Evolutionary conservation across 2,797 vertebrate genomes (phyloP).

Genomic region (Astyanax mexicanus): DNA sequence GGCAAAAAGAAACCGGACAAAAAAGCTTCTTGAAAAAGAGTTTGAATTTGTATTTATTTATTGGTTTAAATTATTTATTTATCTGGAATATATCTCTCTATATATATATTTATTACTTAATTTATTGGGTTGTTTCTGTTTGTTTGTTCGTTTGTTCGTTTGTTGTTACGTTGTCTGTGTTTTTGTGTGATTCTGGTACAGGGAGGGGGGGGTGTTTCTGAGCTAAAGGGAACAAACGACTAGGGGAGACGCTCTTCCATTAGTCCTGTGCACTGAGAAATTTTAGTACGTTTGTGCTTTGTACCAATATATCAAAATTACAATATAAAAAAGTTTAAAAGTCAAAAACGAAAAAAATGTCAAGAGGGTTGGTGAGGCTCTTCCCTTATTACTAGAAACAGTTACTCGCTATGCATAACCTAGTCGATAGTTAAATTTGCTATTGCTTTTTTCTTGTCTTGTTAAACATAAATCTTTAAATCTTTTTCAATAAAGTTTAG

Average conservation of each 20-base stretch:
- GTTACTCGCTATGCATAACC: conserved; percentile 99
- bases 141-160: conserved; percentile 83
- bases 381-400: conserved; percentile 99
- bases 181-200: conserved; percentile 89
- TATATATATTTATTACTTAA: too few relatives aligned
- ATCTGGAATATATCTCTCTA: conserved; percentile 75
- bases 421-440: conserved; percentile 99
- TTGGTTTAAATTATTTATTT: conserved; percentile 78
- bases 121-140: too few relatives aligned
- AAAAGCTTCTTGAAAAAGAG: conserved; percentile 80
- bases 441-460: conserved; percentile 99
- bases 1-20: conserved; percentile 93
- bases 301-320: conserved; percentile 99
- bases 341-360: conserved; percentile 82
- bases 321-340: conserved; percentile 87
- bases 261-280: conserved; percentile 99
- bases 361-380: conserved; percentile 93
- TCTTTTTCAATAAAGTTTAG: conserved; percentile 99
- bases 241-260: conserved; percentile 95
- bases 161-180: conserved; percentile 93
- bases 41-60: conserved; percentile 86
- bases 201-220: conserved; percentile 94
- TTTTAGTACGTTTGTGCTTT: conserved; percentile 99
- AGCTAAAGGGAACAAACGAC: conserved; percentile 98
- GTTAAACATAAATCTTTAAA: conserved; percentile 99